A percentile compares a stretch with the other conserved stretches of the same genome.
Conservation (phyloP, 2,888 invertebrate species). For the Ectemnius cavifrons region DNA sequence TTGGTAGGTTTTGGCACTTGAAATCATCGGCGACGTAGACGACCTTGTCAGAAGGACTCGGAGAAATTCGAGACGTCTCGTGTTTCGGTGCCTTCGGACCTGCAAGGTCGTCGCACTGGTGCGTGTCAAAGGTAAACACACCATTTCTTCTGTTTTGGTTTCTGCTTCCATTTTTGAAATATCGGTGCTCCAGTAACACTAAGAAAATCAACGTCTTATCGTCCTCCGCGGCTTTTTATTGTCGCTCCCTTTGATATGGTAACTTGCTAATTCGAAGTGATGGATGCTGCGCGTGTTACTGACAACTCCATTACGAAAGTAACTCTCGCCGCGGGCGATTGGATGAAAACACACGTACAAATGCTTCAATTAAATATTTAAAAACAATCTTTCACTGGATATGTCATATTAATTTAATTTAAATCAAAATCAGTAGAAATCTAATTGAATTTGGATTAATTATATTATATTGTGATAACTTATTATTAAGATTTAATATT, state of each 20-base stretch:
- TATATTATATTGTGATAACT: not conserved
- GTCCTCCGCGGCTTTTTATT: slow-evolving; percentile 29
- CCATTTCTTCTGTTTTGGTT: slow-evolving; percentile 5
- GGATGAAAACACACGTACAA: not conserved
- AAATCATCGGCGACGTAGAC: slow-evolving; percentile 20
- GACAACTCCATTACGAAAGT: slow-evolving; percentile 13
- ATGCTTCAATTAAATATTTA: no score
- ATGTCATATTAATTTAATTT: no score
- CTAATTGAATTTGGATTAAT: not conserved
- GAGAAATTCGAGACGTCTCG: slow-evolving; percentile 19
- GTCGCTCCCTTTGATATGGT: not conserved
- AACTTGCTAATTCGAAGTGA: slow-evolving; percentile 17
- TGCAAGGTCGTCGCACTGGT: not conserved
- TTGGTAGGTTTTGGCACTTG: slow-evolving; percentile 12
- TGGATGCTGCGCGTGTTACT: not conserved
- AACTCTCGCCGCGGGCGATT: not conserved
- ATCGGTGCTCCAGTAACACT: not conserved
- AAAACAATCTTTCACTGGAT: no score
- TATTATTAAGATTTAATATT: not conserved
- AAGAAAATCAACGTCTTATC: slow-evolving; percentile 36
- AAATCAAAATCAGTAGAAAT: not conserved
- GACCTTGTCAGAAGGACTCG: slow-evolving; percentile 31
- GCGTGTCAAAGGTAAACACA: not conserved
- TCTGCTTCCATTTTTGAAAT: not conserved
- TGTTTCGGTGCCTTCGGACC: slow-evolving; percentile 13